Evolutionary conservation across 2,797 vertebrate species (phyloP).

Genomic region (Arnoldichthys spilopterus): DNA sequence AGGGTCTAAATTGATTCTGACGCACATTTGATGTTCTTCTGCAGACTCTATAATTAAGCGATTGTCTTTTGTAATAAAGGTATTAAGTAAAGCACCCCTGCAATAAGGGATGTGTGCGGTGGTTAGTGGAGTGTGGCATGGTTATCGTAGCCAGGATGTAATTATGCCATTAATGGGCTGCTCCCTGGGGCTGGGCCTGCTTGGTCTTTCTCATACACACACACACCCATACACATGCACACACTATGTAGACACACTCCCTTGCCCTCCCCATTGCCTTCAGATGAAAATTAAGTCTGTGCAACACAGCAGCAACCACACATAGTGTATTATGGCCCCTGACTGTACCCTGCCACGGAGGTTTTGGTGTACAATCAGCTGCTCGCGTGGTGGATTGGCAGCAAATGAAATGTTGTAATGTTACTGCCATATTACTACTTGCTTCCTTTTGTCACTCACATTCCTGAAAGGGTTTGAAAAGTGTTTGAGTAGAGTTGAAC

Average conservation of each 20-base stretch:
- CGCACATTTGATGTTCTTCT: slow-evolving; percentile 51
- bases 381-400: neutral
- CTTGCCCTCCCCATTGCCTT: neutral
- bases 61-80: slow-evolving; percentile 63
- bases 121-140: slow-evolving; percentile 53
- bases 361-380: slow-evolving; percentile 39
- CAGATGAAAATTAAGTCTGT: slow-evolving; percentile 23
- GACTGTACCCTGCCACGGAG: slow-evolving; percentile 12
- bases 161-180: slow-evolving; percentile 58
- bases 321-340: slow-evolving; percentile 32
- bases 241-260: slow-evolving; percentile 1
- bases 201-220: slow-evolving; percentile 1
- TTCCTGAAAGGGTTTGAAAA: slow-evolving; percentile 1
- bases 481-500: neutral
- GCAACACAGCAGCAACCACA: slow-evolving; percentile 5
- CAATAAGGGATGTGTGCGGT: slow-evolving; percentile 48
- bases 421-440: slow-evolving; percentile 8
- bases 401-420: slow-evolving; percentile 10
- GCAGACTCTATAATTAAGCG: slow-evolving; percentile 59
- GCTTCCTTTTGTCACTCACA: slow-evolving; percentile 9
- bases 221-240: neutral
- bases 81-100: slow-evolving; percentile 56
- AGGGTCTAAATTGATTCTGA: slow-evolving; percentile 50
- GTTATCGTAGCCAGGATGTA: slow-evolving; percentile 55
- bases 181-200: slow-evolving; percentile 40